Base-by-base conservation (phyloP, 1,140 invertebrate species). In the Drosophila lacertosa region DNA sequence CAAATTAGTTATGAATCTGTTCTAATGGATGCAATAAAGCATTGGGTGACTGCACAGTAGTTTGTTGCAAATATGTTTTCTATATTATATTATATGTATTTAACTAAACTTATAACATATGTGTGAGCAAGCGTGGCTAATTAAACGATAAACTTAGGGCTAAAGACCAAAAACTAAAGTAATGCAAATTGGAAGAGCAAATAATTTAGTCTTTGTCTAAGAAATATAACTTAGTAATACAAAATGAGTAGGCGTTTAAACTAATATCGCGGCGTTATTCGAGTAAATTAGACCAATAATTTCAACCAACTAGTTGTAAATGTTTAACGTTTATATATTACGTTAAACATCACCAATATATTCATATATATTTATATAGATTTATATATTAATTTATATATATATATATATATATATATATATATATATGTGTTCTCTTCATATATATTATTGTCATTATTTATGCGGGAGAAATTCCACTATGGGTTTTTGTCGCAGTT, bases 391-490 rank as follows among this genome's bases (percentile, higher is more conserved):
- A n/a, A 35, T 40, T 20, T 32, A 37, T 40, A 10, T 55, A n/a
- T 57, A 82, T 70, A 58, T 76, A 37, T 45, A 45, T 45, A 37
- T 44, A 24, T 42, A 32, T 32, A 24, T 64, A 42, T 29, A 51
- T 39, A 29, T 42, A 42, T 45, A 33, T 64, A 35, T 64, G 63
- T 65, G 57, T 4, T 54, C 16, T 26, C 1, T 80, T 77, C 77
- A 84, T 83, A 83, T 84, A 83, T 88, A 81, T 86, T 86, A 86
- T 86, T 86, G 81, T 86, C 81, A 86, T 81, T 81, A 86, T 81
- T 88, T 74, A 86, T 86, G 81, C 77, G 82, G 81, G 82, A 86
- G 51, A 86, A 81, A 77, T 81, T 88, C 81, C 81, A 65, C 82
- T 88, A 86, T 86, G 81, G 81, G 81, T 64, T 37, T 66, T 73